phyloP scores from a whole-genome alignment of 2,888 invertebrate species.

The Synergus japonicus region DNA sequence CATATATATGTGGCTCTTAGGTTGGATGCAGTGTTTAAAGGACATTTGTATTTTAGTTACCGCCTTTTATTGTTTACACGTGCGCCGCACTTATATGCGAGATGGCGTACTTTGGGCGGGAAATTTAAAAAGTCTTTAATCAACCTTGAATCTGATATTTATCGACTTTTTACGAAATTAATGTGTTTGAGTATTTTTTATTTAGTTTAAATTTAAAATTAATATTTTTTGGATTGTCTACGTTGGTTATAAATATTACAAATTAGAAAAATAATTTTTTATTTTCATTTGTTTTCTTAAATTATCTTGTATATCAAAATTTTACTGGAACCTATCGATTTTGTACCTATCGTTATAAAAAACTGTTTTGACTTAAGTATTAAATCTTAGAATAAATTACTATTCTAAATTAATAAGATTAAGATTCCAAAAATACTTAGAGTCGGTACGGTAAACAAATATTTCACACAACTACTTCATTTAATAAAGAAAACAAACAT shows the following conservation, averaged over 20 bases:
- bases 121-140: background rate
- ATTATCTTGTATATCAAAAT: background rate
- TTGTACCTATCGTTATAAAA: background rate
- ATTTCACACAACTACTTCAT: background rate
- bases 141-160: background rate
- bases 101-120: background rate
- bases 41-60: slow-evolving; percentile 56
- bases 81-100: background rate
- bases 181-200: background rate
- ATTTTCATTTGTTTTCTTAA: background rate
- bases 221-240: background rate
- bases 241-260: background rate
- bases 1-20: background rate
- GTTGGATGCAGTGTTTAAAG: slow-evolving; percentile 59
- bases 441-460: background rate
- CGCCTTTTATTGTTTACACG: slow-evolving; percentile 46
- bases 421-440: background rate
- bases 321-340: background rate
- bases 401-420: background rate
- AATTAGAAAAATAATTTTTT: background rate
- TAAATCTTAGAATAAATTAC: background rate
- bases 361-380: background rate
- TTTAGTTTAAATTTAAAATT: background rate
- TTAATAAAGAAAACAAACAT: background rate
- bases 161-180: background rate